Percentiles rank a stretch among this genome's conserved stretches.
These are phyloP conservation scores for Erebia palarica DNA, from an alignment of 2,888 invertebrate species.

Conservation along the genomic window DNA sequence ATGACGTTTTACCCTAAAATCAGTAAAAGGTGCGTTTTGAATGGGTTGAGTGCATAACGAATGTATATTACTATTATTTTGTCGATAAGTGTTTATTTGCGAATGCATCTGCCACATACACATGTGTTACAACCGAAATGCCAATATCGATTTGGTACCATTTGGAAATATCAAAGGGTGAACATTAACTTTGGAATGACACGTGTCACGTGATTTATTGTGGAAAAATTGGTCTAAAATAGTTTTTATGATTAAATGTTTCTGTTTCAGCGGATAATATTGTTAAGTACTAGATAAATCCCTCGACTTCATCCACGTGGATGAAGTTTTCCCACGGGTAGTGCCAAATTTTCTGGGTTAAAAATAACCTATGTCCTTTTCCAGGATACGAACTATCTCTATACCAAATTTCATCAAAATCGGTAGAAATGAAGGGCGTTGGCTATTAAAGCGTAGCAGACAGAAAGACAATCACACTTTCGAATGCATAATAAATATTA, in stretches of 20 bases:
- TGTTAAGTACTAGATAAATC: too few relatives aligned
- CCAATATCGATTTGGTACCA: conserved; percentile 28
- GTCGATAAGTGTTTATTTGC: conserved; percentile 68
- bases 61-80: conserved; percentile 42
- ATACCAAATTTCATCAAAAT: too few relatives aligned
- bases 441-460: too few relatives aligned
- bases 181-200: conserved; percentile 15
- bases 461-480: too few relatives aligned
- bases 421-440: too few relatives aligned
- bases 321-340: too few relatives aligned
- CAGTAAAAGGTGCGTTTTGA: conserved; percentile 58
- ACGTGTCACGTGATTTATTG: conserved; percentile 28
- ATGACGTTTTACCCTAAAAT: conserved; percentile 45
- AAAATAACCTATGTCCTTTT: too few relatives aligned
- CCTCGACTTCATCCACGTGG: too few relatives aligned
- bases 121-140: conserved; percentile 40
- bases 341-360: too few relatives aligned
- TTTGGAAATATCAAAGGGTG: conserved; percentile 28
- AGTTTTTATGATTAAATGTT: neutral
- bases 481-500: too few relatives aligned
- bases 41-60: conserved; percentile 58
- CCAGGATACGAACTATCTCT: too few relatives aligned
- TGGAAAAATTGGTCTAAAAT: conserved; percentile 8
- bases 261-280: neutral
- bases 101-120: conserved; percentile 60